These are phyloP conservation scores for Oncorhynchus mykiss DNA, from an alignment of 2,113 vertebrate genomes.

Conservation along the genomic window DNA sequence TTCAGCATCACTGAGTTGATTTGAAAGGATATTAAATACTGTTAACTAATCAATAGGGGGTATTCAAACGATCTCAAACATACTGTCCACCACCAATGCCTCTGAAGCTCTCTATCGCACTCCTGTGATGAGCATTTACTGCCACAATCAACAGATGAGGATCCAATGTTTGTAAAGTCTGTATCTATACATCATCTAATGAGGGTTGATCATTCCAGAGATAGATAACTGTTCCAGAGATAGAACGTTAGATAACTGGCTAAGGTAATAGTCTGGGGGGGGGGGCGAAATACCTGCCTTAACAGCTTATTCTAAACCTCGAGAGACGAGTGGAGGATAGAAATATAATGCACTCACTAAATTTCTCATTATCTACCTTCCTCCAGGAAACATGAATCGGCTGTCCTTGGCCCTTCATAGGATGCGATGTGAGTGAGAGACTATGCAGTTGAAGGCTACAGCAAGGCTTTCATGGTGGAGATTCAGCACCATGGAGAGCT, in stretches of 20 bases:
- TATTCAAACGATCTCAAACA: not conserved
- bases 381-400: not conserved
- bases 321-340: no score
- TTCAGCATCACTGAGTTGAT: not conserved
- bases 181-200: no score
- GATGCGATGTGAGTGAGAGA: not conserved
- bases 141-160: not conserved
- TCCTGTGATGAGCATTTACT: not conserved
- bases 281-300: no score
- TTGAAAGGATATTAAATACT: not conserved
- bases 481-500: constrained; percentile 32
- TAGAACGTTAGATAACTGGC: no score
- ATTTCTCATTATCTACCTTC: not conserved
- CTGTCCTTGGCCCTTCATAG: not conserved
- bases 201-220: no score
- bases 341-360: not conserved
- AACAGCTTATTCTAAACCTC: no score
- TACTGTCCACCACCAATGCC: not conserved
- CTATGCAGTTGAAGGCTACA: not conserved
- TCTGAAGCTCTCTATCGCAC: not conserved
- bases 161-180: no score
- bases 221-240: no score
- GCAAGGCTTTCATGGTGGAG: not conserved
- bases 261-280: no score
- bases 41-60: not conserved